These are phyloP conservation scores for Scaptomyza polygonia DNA, from an alignment of 2,888 invertebrate genomes.

Conservation along the genomic window DNA sequence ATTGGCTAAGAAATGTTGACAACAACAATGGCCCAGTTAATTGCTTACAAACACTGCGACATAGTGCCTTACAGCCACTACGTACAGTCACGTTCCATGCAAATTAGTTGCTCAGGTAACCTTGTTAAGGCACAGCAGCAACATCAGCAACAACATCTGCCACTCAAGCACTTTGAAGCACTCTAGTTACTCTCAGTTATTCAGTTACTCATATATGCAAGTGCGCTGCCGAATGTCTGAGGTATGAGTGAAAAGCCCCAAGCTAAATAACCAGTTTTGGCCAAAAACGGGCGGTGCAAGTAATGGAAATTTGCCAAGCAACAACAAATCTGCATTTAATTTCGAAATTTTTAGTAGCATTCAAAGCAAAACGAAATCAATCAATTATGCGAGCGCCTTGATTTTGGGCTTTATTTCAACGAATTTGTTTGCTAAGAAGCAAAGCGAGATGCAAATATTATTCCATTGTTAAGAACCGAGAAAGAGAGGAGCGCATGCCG, in stretches of 20 bases:
- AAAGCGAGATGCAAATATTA: background rate
- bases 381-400: slow-evolving; percentile 6
- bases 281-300: slow-evolving; percentile 5
- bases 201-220: slow-evolving; percentile 36
- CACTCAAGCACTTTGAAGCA: slow-evolving; percentile 24
- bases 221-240: slow-evolving; percentile 20
- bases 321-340: slow-evolving; percentile 35
- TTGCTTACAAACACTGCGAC: slow-evolving; percentile 70
- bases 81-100: slow-evolving; percentile 73
- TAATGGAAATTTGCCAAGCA: slow-evolving; percentile 16
- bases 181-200: slow-evolving; percentile 15
- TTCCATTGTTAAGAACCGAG: background rate
- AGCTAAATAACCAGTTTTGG: slow-evolving; percentile 2
- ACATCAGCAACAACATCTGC: slow-evolving; percentile 20
- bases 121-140: slow-evolving; percentile 55
- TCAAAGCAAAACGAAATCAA: slow-evolving; percentile 8
- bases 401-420: background rate
- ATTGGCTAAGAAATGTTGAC: slow-evolving; percentile 41
- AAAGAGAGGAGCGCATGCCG: background rate
- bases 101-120: slow-evolving; percentile 76
- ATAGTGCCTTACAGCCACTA: slow-evolving; percentile 40
- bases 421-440: background rate
- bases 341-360: slow-evolving; percentile 25
- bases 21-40: slow-evolving; percentile 71
- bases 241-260: slow-evolving; percentile 4